These are phyloP conservation scores for Pollenia griseotomentosa DNA, from an alignment of 2,888 invertebrate genomes.

Conservation along the genomic window DNA sequence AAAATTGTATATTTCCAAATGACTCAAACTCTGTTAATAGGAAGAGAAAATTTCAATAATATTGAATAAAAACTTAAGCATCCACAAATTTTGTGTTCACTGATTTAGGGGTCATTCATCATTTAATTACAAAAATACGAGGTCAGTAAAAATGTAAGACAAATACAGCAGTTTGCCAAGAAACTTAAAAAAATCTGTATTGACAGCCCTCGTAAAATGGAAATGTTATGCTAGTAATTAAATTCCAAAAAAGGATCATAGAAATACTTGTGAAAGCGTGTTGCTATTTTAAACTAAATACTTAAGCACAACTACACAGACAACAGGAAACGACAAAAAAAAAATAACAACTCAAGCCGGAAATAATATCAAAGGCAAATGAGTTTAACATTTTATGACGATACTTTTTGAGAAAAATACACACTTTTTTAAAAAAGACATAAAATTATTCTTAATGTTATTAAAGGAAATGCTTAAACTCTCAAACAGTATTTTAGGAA, in stretches of 20 bases:
- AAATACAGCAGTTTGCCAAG: background rate
- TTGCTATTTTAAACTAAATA: background rate
- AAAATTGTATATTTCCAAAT: conserved; percentile 1
- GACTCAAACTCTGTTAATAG: background rate
- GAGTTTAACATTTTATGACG: conserved; percentile 42
- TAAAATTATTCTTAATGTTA: conserved; percentile 30
- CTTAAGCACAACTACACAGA: background rate
- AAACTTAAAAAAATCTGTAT: background rate
- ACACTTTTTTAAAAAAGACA: conserved; percentile 4
- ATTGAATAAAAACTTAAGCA: conserved; percentile 2
- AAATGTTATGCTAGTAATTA: background rate
- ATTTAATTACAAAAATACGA: background rate
- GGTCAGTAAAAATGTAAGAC: background rate
- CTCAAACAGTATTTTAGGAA: conserved; percentile 1
- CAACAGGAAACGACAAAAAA: background rate
- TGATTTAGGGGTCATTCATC: background rate
- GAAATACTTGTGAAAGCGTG: background rate
- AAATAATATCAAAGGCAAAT: conserved; percentile 43
- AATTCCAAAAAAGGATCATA: conserved; percentile 6
- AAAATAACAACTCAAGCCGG: conserved; percentile 16
- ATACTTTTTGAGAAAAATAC: conserved; percentile 36
- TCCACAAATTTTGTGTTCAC: background rate
- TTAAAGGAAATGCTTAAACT: background rate
- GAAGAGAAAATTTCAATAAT: background rate
- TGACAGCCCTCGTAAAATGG: background rate